Conservation (phyloP, 2,113 vertebrate genomes). For the Eretmochelys imbricata region DNA sequence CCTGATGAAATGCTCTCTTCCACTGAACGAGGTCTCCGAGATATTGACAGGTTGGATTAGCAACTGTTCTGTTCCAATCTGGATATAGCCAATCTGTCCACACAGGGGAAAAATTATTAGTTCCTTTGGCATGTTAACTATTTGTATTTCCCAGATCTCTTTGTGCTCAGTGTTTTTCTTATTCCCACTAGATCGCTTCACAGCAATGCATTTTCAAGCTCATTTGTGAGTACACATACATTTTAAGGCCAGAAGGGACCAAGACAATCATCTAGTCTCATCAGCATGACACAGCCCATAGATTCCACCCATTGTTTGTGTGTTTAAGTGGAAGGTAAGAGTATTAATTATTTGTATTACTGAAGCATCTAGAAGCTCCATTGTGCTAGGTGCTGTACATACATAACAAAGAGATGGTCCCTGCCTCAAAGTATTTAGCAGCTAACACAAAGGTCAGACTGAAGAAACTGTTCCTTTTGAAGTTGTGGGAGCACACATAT, state of each 20-base stretch:
- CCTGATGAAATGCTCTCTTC: constrained; percentile 85
- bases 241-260: neutral
- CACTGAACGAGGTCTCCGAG: constrained; percentile 79
- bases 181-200: neutral
- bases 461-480: neutral
- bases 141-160: neutral
- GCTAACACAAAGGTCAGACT: neutral
- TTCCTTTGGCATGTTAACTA: neutral
- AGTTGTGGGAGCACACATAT: neutral
- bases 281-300: neutral
- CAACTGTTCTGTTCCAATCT: constrained; percentile 86
- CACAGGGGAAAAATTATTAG: constrained; percentile 15
- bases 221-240: neutral
- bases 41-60: constrained; percentile 87
- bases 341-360: neutral
- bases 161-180: neutral
- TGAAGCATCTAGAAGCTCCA: neutral
- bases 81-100: constrained; percentile 90
- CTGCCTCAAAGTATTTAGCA: neutral
- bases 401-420: neutral
- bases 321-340: neutral
- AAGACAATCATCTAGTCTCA: rapidly evolving
- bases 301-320: neutral
- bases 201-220: neutral
- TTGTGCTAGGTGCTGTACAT: neutral